These are phyloP conservation scores for Heliconius erato DNA, from an alignment of 2,888 invertebrate species.

Conservation along the genomic window DNA sequence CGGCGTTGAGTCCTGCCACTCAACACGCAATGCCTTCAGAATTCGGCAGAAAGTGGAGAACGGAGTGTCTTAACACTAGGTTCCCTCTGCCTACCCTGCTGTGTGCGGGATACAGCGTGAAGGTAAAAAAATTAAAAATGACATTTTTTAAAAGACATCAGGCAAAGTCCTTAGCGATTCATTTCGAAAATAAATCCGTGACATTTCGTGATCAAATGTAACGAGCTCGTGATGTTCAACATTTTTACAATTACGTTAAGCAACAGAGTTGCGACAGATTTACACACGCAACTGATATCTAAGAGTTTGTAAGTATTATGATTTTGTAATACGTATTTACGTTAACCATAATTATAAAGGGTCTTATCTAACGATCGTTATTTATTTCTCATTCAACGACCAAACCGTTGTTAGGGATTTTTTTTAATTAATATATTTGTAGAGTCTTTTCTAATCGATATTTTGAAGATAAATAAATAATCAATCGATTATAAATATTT, in stretches of 20 bases:
- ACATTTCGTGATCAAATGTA: constrained; percentile 34
- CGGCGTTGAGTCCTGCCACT: no score
- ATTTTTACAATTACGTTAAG: constrained; percentile 35
- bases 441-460: background rate
- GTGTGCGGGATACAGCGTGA: background rate
- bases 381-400: constrained; percentile 6
- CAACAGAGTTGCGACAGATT: constrained; percentile 34
- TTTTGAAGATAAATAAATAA: background rate
- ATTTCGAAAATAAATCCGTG: constrained; percentile 39
- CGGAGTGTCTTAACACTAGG: no score
- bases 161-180: background rate
- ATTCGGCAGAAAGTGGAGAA: no score
- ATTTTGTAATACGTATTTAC: constrained; percentile 34
- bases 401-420: background rate
- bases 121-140: no score
- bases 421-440: background rate
- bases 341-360: background rate
- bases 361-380: constrained; percentile 13
- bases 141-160: no score
- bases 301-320: background rate
- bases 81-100: no score
- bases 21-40: no score
- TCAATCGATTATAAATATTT: no score
- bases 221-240: constrained; percentile 35
- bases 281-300: background rate